A percentile compares a stretch with the other conserved stretches of the same genome.
Conservation (phyloP, 1,140 invertebrate species). For the Zaprionus taronus region DNA sequence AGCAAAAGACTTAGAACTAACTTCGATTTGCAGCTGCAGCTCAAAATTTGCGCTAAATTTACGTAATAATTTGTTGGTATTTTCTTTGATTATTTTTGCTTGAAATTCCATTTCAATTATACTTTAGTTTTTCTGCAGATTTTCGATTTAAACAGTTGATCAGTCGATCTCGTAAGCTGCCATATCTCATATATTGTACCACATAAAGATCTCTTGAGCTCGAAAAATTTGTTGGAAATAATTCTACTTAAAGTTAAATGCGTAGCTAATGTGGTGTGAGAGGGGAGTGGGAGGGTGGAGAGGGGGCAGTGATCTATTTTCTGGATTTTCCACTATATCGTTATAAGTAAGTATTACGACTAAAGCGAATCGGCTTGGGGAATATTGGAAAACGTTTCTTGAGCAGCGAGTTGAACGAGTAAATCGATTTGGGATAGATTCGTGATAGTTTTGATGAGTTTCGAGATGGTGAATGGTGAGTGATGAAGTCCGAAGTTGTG, state of each 20-base stretch:
- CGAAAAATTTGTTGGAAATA: slow-evolving; percentile 53
- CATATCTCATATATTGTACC: slow-evolving; percentile 31
- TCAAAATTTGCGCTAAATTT: slow-evolving; percentile 69
- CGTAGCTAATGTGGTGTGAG: slow-evolving; percentile 35
- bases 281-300: not conserved
- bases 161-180: slow-evolving; percentile 51
- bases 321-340: not conserved
- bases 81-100: slow-evolving; percentile 42
- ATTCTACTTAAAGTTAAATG: slow-evolving; percentile 72
- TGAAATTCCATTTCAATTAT: slow-evolving; percentile 75
- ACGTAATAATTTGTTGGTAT: slow-evolving; percentile 30
- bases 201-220: slow-evolving; percentile 61
- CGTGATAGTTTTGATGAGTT: slow-evolving; percentile 2
- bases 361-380: slow-evolving; percentile 5
- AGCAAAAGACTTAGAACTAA: slow-evolving; percentile 62
- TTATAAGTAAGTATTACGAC: not conserved
- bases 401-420: slow-evolving; percentile 54
- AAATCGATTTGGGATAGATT: slow-evolving; percentile 10
- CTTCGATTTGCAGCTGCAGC: slow-evolving; percentile 54
- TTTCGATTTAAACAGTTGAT: slow-evolving; percentile 23
- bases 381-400: slow-evolving; percentile 45
- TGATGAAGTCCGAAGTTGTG: not conserved
- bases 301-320: slow-evolving; percentile 63
- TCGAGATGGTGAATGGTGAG: slow-evolving; percentile 1
- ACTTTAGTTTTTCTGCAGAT: slow-evolving; percentile 15